phyloP scores from a whole-genome alignment of 2,888 invertebrate species.

The Thalpophila matura region DNA sequence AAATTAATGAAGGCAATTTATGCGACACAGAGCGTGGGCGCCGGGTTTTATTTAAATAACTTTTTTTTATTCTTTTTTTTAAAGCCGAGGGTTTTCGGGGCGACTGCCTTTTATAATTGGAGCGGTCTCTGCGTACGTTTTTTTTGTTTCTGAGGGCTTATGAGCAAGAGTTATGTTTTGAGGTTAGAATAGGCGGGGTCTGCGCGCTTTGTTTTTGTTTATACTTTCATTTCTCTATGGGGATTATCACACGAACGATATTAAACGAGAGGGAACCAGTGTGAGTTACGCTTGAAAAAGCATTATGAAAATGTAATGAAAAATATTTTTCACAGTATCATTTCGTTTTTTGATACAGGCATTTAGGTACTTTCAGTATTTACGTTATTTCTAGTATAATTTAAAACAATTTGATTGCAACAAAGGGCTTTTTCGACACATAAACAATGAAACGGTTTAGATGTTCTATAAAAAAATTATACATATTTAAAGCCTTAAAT shows the following conservation, averaged over 20 bases:
- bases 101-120: conserved; percentile 87
- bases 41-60: conserved; percentile 89
- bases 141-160: conserved; percentile 78
- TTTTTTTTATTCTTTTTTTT: conserved; percentile 79
- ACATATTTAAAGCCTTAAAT: no score
- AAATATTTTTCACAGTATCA: conserved; percentile 20
- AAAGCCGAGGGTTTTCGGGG: conserved; percentile 81
- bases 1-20: conserved; percentile 91
- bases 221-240: conserved; percentile 63
- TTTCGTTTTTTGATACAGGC: conserved; percentile 31
- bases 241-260: conserved; percentile 57
- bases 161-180: conserved; percentile 84
- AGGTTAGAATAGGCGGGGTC: conserved; percentile 77
- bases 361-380: neutral
- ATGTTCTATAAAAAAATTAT: no score
- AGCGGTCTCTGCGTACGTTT: conserved; percentile 75
- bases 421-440: no score
- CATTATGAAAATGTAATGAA: conserved; percentile 42
- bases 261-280: conserved; percentile 44
- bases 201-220: conserved; percentile 60
- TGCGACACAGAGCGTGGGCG: conserved; percentile 86
- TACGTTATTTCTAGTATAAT: neutral
- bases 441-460: no score
- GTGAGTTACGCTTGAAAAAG: conserved; percentile 45
- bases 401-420: neutral